Base-by-base conservation (phyloP, 92 coral and sea anemone species). In the Palythoa caribaeorum region DNA sequence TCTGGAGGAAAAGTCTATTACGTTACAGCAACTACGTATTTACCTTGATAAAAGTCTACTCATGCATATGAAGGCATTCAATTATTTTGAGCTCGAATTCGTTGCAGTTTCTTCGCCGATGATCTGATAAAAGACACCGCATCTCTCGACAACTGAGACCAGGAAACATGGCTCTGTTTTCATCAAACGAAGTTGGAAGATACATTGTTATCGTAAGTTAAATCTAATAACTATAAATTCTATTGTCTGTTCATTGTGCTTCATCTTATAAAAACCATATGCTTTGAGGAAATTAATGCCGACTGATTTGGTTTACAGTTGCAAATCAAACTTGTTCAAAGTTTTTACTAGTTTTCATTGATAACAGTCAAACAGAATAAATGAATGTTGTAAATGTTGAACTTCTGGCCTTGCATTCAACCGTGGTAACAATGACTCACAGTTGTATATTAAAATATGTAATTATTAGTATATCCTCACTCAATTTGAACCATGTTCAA, bases 191-290 rank as follows among this genome's bases (percentile, higher is more conserved):
- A 73, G 54, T 92, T 14, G 92, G 94, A 16, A 87, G 94, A 66
- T 93, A 92, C 59, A 77, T 77, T 9, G 86, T 93, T 10, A 89
- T 93, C 87, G 96, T 93, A 79, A 73, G 92, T 87, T 36, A 68
- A 14, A n/a, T 79, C n/a, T 28, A 14, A 55, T 17, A 44, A 59
- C 6, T 59, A 59, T 59, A 7, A 7, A 2, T 59, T 59, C 1
- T 59, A 15, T 59, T 13, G 2, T 59, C 66, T 59, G 66, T n/a
- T 59, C 50, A 44, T 44, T 44, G 50, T 44, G 50, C 50, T 0
- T 44, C 50, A 5, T 2, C 50, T 68, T 68, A n/a, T 37, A 12
- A 73, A 47, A n/a, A 4, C 50, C 7, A 8, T 3, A 44, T 28
- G 50, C 7, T 0, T 4, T 4, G 7, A 44, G 4, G 50, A 44